Percentiles rank a stretch among this genome's conserved stretches.
These are phyloP conservation scores for Struthio camelus DNA, from an alignment of 2,113 vertebrate species.

Conservation along the genomic window DNA sequence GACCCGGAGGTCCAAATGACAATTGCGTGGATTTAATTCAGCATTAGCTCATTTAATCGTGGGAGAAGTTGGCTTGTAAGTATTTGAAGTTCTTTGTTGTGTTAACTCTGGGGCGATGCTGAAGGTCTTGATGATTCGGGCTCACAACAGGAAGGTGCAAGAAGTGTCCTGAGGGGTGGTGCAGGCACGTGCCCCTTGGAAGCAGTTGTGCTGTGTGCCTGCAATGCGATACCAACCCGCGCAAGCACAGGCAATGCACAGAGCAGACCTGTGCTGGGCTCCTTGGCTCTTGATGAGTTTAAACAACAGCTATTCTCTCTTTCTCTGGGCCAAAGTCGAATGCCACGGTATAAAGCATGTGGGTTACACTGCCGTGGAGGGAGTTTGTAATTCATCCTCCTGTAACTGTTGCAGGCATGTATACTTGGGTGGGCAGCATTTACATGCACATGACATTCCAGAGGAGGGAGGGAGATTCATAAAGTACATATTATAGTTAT, in stretches of 20 bases:
- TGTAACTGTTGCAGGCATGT: neutral
- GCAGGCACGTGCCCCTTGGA: conserved; percentile 14
- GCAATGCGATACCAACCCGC: neutral
- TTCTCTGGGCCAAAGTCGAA: conserved; percentile 53
- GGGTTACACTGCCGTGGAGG: conserved; percentile 10
- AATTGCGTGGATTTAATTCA: neutral
- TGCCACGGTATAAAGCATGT: conserved; percentile 44
- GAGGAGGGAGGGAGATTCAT: neutral
- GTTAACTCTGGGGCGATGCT: neutral
- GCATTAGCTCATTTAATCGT: neutral
- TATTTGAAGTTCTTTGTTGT: neutral
- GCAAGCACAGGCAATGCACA: neutral
- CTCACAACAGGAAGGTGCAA: neutral
- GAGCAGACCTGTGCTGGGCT: conserved; percentile 46
- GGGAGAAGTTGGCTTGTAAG: neutral
- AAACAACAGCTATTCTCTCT: conserved; percentile 51
- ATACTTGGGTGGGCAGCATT: neutral
- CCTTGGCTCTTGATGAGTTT: conserved; percentile 56
- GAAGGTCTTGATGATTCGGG: neutral
- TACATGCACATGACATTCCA: neutral
- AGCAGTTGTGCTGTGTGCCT: neutral
- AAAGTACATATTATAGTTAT: neutral
- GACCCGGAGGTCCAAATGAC: neutral
- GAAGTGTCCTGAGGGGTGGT: neutral
- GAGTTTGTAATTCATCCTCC: neutral